Evolutionary conservation across 2,888 invertebrate genomes (phyloP), one percentile per base, ranked within the genome.

Genomic region (Gasteruption jaculator): DNA sequence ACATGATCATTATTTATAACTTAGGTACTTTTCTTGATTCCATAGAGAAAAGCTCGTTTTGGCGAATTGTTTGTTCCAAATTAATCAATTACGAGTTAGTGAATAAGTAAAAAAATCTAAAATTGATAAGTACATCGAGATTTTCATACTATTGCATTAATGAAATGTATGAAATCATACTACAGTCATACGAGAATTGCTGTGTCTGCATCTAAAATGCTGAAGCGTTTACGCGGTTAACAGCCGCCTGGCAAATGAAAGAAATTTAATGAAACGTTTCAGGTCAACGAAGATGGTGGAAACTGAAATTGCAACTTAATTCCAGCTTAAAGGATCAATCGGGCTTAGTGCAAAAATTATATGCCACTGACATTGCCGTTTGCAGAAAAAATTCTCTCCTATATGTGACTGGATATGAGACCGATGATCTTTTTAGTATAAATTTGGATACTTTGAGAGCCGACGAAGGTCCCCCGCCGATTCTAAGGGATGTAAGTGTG

Each of bases 221-320:
- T n/a, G n/a, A n/a, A n/a, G n/a, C n/a, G n/a, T n/a, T n/a, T n/a
- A n/a, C n/a, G n/a, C n/a, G n/a, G n/a, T n/a, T n/a, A n/a, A n/a
- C n/a, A n/a, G n/a, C n/a, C n/a, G n/a, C n/a, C n/a, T n/a, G n/a
- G n/a, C n/a, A n/a, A n/a, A n/a, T n/a, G n/a, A n/a, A n/a, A n/a
- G n/a, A 32, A 27, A 11, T 14, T n/a, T 8, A 16, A 41, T 58
- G 66, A 3, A 62, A 63, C 43, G 58, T 60, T 24, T 49, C 62
- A 43, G 60, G 53, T 4, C 53, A 61, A 19, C 49, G 58, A 7
- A 59, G 54, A 39, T 72, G 68, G 63, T 67, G 69, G 63, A 62
- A 52, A 41, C 15, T 73, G 6, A 56, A 54, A 35, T 51, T 55
- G 34, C 41, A 41, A 31, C 56, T n/a, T n/a, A n/a, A n/a, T n/a